Evolutionary conservation across 1,140 invertebrate species (phyloP).

Genomic region (Brachionus paranguensis): DNA sequence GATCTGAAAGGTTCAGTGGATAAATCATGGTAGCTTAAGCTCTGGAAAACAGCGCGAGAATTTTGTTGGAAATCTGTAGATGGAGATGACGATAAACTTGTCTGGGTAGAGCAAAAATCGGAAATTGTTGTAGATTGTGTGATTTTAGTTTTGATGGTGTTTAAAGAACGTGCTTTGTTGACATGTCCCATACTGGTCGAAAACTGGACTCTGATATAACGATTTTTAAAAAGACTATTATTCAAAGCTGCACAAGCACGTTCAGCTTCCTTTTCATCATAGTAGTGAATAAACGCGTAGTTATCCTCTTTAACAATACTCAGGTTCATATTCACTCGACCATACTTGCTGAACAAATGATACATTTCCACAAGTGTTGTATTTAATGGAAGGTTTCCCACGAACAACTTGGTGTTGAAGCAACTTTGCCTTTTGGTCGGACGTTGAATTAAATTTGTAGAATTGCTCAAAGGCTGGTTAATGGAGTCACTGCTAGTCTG

Average conservation of each 20-base stretch:
- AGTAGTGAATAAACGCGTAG: constrained; percentile 38
- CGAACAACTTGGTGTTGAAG: not conserved
- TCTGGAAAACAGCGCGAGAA: not conserved
- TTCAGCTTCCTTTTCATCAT: not conserved
- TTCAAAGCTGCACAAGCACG: not conserved
- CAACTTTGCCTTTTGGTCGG: not conserved
- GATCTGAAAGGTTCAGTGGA: not conserved
- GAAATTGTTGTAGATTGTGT: not conserved
- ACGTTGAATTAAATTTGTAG: not conserved
- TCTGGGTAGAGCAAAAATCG: not conserved
- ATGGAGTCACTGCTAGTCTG: not conserved
- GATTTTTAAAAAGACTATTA: constrained; percentile 26
- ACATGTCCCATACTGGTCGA: constrained; percentile 20
- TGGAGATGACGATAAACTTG: not conserved
- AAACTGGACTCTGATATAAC: constrained; percentile 34
- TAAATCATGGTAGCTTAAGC: not conserved
- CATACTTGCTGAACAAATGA: not conserved
- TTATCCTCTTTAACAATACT: constrained; percentile 36
- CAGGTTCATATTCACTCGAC: not conserved
- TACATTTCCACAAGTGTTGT: not conserved
- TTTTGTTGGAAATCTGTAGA: not conserved
- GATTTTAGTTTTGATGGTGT: not conserved
- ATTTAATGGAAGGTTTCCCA: constrained; percentile 20
- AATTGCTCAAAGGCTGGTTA: not conserved
- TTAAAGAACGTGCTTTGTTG: not conserved